Base-by-base conservation (phyloP, 2,888 invertebrate genomes). In the Drosophila falleni region DNA sequence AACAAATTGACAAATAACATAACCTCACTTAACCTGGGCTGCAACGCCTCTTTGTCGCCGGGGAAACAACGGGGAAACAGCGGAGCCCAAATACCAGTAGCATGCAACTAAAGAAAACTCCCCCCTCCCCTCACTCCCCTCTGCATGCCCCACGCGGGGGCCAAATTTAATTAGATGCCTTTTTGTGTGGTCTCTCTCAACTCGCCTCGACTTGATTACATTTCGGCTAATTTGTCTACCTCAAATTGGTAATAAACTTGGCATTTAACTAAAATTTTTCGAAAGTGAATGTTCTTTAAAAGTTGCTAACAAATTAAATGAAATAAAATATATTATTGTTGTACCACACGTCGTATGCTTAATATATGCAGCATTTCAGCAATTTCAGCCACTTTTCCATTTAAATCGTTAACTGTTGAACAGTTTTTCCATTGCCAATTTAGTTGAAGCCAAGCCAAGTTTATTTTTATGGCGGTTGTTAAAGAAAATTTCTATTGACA, bases 1-100 rank as follows among this genome's bases (percentile, higher is more conserved):
- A 88, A 87, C 90, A 90, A 87, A 87, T 87, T 87, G 86, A 87
- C 86, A 87, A 87, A 87, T 87, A 90, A 87, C 90, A 90, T 80
- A 87, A 83, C 90, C 86, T 90, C 86, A 89, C 87, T 87, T 87
- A 89, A 87, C 86, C 86, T 53, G 41, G 10, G 79, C 81, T 70
- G 67, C 74, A 89, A 83, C 89, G 89, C 89, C 89, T 89, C 68
- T 87, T 71, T 70, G 81, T 69, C 74, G 59, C 61, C 71, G 35
- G 44, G 58, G 54, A 46, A 41, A 39, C 42, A 59, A n/a, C 42
- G 19, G 13, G 19, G 19, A 19, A 23, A 4, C 23, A 58, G 10
- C 23, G 55, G 26, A 5, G 13, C 56, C 64, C 51, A 84, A 80
- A 78, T 67, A 67, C 85, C 87, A 83, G 89, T 74, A 78, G 89